phyloP scores from a whole-genome alignment of 2,797 vertebrate genomes.

The Pangasius macronema region DNA sequence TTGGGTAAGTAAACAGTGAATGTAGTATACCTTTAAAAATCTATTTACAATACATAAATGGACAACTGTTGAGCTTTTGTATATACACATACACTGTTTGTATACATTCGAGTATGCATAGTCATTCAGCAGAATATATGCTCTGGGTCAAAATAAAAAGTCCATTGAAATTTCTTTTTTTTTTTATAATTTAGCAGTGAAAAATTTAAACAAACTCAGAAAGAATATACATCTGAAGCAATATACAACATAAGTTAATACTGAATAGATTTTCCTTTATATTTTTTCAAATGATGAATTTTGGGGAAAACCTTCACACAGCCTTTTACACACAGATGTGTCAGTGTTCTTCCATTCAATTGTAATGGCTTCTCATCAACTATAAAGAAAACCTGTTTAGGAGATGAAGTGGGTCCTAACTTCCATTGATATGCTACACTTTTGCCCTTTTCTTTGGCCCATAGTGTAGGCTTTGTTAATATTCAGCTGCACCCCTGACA shows the following conservation, averaged over 20 bases:
- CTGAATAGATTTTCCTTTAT: not conserved
- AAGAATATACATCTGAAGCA: not conserved
- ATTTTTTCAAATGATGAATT: not conserved
- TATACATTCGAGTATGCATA: not conserved
- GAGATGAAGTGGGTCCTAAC: no score
- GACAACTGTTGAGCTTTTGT: not conserved
- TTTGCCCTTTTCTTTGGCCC: not conserved
- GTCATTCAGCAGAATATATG: not conserved
- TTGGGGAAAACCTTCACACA: not conserved
- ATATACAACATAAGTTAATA: not conserved
- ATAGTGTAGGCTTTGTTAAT: not conserved
- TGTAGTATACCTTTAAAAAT: no score
- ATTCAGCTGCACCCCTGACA: not conserved
- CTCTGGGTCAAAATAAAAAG: not conserved
- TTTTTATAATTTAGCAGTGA: not conserved
- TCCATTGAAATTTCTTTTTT: no score
- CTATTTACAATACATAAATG: not conserved
- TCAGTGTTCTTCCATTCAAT: not conserved
- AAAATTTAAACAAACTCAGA: not conserved
- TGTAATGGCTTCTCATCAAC: not conserved
- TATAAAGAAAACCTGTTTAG: not conserved
- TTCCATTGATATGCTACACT: not conserved
- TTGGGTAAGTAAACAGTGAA: not conserved
- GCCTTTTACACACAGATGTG: not conserved
- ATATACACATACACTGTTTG: not conserved